Evolutionary conservation across 64 coral and sea anemone genomes (phyloP), one percentile per base, ranked within the genome.

Genomic region (Pocillopora verrucosa): DNA sequence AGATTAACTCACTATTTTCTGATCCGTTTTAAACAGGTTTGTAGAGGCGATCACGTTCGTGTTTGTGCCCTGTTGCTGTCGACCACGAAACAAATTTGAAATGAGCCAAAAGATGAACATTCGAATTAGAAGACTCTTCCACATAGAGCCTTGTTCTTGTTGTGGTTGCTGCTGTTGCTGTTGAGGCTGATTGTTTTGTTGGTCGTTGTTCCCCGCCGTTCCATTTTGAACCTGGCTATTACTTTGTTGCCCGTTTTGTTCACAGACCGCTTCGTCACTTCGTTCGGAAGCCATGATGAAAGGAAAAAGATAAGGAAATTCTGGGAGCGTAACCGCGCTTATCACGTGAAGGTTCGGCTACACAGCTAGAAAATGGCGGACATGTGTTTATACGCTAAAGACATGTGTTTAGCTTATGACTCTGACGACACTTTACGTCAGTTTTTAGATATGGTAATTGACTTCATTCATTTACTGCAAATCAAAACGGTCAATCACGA

Each of bases 91-190:
- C 51, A 94, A 79, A 72, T 91, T 90, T 56, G 93, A 87, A 51
- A 94, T 88, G 22, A 94, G 61, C 89, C 89, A 94, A 63, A 94
- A 88, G 30, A 94, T 81, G 38, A 94, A 94, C 64, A 94, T 94
- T 12, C 83, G 82, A 82, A 90, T 72, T 11, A 94, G 67, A 75
- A 94, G 73, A 68, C 88, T 64, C 63, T 94, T 94, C 93, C 93
- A 94, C 63, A 88, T 68, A 0, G 93, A 88, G 9, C 90, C 89
- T 36, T 94, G 84, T 19, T 86, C 41, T 51, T 51, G 3, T 51
- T 51, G 41, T 51, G 7, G 88, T 25, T 89, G 92, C 20, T 83
- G 86, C 65, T 72, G 91, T 59, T 92, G 88, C 36, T 94, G 88
- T 10, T 90, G 82, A 41, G 61, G 61, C 35, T 85, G 82, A 1